Percentiles rank a stretch among this genome's conserved stretches.
These are phyloP conservation scores for Cabera pusaria DNA, from an alignment of 2,888 invertebrate species.

Conservation along the genomic window DNA sequence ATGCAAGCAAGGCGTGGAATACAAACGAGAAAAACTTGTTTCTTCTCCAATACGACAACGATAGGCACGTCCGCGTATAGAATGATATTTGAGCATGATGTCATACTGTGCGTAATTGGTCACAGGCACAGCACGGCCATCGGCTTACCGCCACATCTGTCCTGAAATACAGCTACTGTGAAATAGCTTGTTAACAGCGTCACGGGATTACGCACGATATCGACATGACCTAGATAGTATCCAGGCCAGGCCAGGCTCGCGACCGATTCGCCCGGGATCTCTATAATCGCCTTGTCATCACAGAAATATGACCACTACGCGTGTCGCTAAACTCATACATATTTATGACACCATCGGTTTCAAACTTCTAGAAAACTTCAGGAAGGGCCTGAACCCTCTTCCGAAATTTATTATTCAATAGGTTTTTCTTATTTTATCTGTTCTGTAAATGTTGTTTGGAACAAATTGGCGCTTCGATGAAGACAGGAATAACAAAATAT, in stretches of 20 bases:
- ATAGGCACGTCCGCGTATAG: constrained; percentile 21
- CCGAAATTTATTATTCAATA: constrained; percentile 11
- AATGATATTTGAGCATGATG: constrained; percentile 32
- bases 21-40: constrained; percentile 11
- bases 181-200: background rate
- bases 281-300: constrained; percentile 22
- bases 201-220: constrained; percentile 39
- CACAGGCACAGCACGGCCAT: constrained; percentile 18
- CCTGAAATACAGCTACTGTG: constrained; percentile 10
- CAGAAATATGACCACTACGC: constrained; percentile 7
- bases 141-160: constrained; percentile 27
- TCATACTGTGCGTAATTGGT: constrained; percentile 31
- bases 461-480: no score
- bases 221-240: constrained; percentile 45
- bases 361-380: background rate
- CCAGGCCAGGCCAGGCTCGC: constrained; percentile 22
- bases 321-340: constrained; percentile 11
- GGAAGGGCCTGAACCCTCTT: background rate
- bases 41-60: constrained; percentile 13
- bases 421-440: constrained; percentile 7
- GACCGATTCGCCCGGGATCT: constrained; percentile 27
- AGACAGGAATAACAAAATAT: no score
- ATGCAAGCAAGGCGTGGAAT: background rate
- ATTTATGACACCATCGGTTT: constrained; percentile 17
- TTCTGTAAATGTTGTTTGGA: background rate